These are phyloP conservation scores for Sciurus carolinensis DNA, from an alignment of 2,797 vertebrate species.

Conservation along the genomic window DNA sequence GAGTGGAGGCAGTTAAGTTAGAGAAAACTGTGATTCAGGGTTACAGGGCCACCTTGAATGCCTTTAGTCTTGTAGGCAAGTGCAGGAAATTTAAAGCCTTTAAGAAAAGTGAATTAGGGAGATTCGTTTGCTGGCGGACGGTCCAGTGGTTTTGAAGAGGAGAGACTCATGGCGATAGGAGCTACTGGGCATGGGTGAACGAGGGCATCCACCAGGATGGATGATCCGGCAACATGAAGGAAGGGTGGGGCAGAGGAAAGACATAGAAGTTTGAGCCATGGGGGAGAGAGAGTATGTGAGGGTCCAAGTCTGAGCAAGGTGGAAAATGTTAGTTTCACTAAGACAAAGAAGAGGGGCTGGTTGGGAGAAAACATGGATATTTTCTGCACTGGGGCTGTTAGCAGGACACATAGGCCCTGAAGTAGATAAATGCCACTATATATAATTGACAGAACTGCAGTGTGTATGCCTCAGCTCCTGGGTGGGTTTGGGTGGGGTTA, in stretches of 20 bases:
- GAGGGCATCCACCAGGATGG: too few relatives aligned
- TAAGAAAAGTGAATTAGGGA: slow-evolving; percentile 51
- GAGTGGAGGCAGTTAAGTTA: background rate
- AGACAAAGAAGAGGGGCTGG: background rate
- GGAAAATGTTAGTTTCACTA: slow-evolving; percentile 3
- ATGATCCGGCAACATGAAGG: background rate
- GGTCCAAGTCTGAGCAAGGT: background rate
- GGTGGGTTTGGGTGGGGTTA: background rate
- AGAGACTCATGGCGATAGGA: background rate
- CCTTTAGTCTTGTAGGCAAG: background rate
- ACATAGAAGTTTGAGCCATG: background rate
- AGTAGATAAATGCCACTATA: background rate
- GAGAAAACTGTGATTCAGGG: slow-evolving; percentile 46
- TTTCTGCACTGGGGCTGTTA: background rate
- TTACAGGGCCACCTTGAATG: background rate
- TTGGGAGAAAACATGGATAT: background rate
- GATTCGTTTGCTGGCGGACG: slow-evolving; percentile 51
- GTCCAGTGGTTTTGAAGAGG: slow-evolving; percentile 50
- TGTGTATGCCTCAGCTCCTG: background rate
- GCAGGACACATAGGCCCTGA: background rate
- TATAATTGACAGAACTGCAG: background rate
- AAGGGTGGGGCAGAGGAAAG: background rate
- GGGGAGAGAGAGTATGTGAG: background rate
- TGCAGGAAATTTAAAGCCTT: slow-evolving; percentile 50
- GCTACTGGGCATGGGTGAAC: background rate